Evolutionary conservation across 2,113 vertebrate genomes (phyloP), one percentile per base, ranked within the genome.

Genomic region (Eublepharis macularius): DNA sequence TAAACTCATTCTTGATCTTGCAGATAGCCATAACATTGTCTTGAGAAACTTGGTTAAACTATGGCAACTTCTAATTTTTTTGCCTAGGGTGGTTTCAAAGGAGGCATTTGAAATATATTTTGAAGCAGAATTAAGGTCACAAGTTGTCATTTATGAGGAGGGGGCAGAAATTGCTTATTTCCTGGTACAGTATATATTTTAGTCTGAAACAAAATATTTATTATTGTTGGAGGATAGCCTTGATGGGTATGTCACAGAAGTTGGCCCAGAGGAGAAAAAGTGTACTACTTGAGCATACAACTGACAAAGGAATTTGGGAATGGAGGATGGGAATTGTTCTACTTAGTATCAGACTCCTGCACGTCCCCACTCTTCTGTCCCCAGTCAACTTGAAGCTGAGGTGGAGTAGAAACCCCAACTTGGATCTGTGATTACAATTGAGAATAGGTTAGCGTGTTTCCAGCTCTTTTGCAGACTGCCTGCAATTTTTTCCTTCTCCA

Each of bases 401-500:
- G 16, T 43, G 45, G 54, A 84, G 70, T 41, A 80, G 21, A 85
- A 69, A 82, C 34, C 7, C 79, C 39, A 84, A 4, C 43, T 89
- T 82, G 66, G 74, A 65, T 34, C 49, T 65, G 80, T 89, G 6
- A 34, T 77, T 70, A 81, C 2, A 70, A 43, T 86, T 90, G 8
- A 57, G 80, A 85, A 10, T 51, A 86, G 84, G 65, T 6, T 85
- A 72, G 0, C 29, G 75, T 29, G 29, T 85, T 87, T 49, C 86
- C 86, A 0, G 85, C 81, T 86, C 85, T 88, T 63, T 88, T 49
- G 51, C 81, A 32, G 84, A 76, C 80, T 88, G 87, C 66, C 70
- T 90, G 91, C 45, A 2, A 69, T 82, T 85, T 82, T 82, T 36
- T 51, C 34, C 39, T 84, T 80, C 32, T 73, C 26, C 60, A 70